phyloP scores from a whole-genome alignment of 2,797 vertebrate genomes.

The Brachymystax lenok region DNA sequence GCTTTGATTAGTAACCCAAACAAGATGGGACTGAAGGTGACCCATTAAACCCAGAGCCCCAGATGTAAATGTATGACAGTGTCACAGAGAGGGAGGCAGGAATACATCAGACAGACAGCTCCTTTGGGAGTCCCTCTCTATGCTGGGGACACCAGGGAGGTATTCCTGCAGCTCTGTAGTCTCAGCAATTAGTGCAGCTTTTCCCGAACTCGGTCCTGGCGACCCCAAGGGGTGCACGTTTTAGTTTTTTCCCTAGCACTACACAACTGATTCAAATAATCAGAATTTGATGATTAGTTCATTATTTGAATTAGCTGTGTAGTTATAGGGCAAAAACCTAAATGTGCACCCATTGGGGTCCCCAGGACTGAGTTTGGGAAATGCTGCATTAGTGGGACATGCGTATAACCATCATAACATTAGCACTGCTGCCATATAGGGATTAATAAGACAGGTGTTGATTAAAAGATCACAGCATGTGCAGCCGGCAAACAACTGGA shows the following conservation, averaged over 20 bases:
- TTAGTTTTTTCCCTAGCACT: too few species aligned
- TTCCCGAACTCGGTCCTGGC: too few species aligned
- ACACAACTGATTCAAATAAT: too few species aligned
- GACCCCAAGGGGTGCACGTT: too few species aligned
- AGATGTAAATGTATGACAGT: constrained; percentile 73
- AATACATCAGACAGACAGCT: constrained; percentile 71
- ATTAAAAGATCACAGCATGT: constrained; percentile 78
- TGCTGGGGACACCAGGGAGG: neutral
- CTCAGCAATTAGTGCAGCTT: constrained; percentile 31
- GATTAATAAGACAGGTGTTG: constrained; percentile 84
- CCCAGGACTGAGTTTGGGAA: too few species aligned
- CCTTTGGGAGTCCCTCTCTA: constrained; percentile 63
- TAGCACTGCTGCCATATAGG: constrained; percentile 73
- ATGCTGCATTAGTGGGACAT: constrained; percentile 69
- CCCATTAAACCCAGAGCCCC: constrained; percentile 26
- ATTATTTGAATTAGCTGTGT: too few species aligned
- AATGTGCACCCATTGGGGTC: too few species aligned
- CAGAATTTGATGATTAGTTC: too few species aligned
- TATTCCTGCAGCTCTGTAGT: constrained; percentile 65
- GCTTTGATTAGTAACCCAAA: too few species aligned
- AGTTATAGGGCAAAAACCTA: too few species aligned
- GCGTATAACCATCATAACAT: constrained; percentile 73
- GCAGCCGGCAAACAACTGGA: constrained; percentile 73
- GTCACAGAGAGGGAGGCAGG: constrained; percentile 65
- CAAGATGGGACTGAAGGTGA: too few species aligned